These are phyloP conservation scores for Diploscapter pachys DNA, from an alignment of 1,140 invertebrate genomes.

Conservation along the genomic window DNA sequence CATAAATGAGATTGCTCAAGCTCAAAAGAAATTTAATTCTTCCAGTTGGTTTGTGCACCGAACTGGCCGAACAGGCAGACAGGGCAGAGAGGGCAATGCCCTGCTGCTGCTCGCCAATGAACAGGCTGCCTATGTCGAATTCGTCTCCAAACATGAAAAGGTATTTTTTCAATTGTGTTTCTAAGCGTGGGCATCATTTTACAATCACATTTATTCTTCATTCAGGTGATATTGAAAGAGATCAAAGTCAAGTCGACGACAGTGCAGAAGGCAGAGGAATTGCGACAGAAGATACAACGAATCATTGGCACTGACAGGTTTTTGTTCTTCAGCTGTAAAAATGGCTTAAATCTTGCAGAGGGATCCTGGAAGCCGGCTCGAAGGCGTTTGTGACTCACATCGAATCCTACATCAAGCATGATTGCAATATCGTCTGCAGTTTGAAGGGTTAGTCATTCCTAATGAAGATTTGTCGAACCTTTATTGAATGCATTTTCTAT, in stretches of 20 bases:
- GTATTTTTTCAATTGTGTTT: conserved; percentile 59
- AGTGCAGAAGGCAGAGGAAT: conserved; percentile 39
- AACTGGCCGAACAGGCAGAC: conserved; percentile 85
- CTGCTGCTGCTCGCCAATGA: conserved; percentile 78
- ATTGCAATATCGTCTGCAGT: conserved; percentile 82
- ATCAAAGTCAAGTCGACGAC: conserved; percentile 41
- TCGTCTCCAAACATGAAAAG: conserved; percentile 87
- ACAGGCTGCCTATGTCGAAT: conserved; percentile 85
- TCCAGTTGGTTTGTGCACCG: conserved; percentile 78
- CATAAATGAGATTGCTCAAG: too few species aligned
- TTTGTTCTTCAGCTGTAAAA: neutral
- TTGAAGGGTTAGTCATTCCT: conserved; percentile 68
- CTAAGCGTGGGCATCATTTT: neutral
- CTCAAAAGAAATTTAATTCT: neutral
- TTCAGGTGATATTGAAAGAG: conserved; percentile 38
- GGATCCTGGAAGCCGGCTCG: conserved; percentile 69
- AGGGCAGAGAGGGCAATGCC: conserved; percentile 80
- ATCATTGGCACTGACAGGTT: conserved; percentile 28
- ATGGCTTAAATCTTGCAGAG: conserved; percentile 9
- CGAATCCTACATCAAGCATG: conserved; percentile 88
- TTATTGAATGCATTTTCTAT: neutral
- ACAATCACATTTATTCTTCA: neutral
- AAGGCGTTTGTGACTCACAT: conserved; percentile 92
- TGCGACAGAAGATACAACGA: conserved; percentile 43
- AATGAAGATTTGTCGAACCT: neutral